Base-by-base conservation (phyloP, 2,797 vertebrate species). In the Gallinago solitaria region DNA sequence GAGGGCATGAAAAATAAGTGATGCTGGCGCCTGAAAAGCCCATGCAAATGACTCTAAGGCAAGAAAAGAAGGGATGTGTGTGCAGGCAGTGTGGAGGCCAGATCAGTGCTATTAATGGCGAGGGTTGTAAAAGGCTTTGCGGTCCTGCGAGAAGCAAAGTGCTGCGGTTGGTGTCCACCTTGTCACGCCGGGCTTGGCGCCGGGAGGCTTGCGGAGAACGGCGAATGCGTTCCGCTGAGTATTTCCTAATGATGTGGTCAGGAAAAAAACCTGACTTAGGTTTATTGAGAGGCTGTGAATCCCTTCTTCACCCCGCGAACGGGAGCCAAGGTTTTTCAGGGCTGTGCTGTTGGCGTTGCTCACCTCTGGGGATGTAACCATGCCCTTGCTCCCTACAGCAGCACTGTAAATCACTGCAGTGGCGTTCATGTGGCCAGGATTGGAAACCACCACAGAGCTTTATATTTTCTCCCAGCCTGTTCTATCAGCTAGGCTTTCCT, bases 161-260 rank as follows among this genome's bases (percentile, higher is more conserved):
- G 0, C 18, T 1, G 0, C 1, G 0, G 41, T 63, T 0, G 0
- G 12, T 17, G 43, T n/a, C 74, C 8, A 15, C n/a, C 43, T 61
- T 4, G 5, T 51, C 51, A 21, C 1, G 4, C 6, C 5, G 20
- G 14, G 53, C 27, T 61, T 12, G 45, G 61, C 3, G 2, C 35
- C 47, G 28, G 23, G 48, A 68, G 48, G 19, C 1, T 0, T 18
- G 39, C 0, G 0, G 54, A 28, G 35, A 33, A 27, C 5, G 12
- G 30, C 0, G 0, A 43, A 28, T 15, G 8, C 2, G 2, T 53
- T n/a, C 64, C 1, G 0, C 33, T 47, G 56, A 37, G 11, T 65
- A 17, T 35, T 68, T 78, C 63, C 57, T 24, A 32, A 77, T 12
- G 43, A 16, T 30, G 56, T 45, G 39, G 32, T 64, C 5, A 47